A percentile compares a stretch with the other conserved stretches of the same genome.
Conservation (phyloP, 2,797 vertebrate species). For the Coccyzus lansbergi region DNA sequence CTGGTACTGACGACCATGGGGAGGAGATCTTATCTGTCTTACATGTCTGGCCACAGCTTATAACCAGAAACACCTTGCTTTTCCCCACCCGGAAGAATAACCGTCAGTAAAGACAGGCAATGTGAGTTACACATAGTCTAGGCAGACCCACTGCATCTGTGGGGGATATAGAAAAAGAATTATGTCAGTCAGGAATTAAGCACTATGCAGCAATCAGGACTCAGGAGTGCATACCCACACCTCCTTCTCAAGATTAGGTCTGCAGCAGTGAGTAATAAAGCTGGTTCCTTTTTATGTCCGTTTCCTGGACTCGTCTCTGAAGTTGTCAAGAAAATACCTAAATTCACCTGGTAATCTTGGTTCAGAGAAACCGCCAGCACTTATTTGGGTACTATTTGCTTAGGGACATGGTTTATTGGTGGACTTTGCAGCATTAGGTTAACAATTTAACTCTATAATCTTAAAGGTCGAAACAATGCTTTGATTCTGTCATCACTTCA, state of each 20-base stretch:
- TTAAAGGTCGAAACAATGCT: no score
- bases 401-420: no score
- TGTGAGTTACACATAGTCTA: accelerated
- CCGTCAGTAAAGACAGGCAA: not conserved
- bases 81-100: not conserved
- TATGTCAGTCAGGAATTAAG: not conserved
- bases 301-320: not conserved
- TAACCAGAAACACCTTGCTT: not conserved
- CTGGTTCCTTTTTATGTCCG: not conserved
- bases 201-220: not conserved
- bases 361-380: not conserved
- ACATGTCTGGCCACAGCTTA: not conserved
- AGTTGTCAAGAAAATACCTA: not conserved
- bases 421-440: no score
- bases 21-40: not conserved
- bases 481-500: not conserved
- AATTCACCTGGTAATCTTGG: not conserved
- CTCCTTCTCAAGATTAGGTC: not conserved
- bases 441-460: no score
- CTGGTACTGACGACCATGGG: accelerated
- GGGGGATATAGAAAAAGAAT: not conserved
- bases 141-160: not conserved
- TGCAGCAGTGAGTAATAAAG: not conserved
- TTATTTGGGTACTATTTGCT: not conserved
- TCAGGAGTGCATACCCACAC: not conserved